Evolutionary conservation across 2,888 invertebrate genomes (phyloP), one percentile per base, ranked within the genome.

Genomic region (Drosophila villosipedis): DNA sequence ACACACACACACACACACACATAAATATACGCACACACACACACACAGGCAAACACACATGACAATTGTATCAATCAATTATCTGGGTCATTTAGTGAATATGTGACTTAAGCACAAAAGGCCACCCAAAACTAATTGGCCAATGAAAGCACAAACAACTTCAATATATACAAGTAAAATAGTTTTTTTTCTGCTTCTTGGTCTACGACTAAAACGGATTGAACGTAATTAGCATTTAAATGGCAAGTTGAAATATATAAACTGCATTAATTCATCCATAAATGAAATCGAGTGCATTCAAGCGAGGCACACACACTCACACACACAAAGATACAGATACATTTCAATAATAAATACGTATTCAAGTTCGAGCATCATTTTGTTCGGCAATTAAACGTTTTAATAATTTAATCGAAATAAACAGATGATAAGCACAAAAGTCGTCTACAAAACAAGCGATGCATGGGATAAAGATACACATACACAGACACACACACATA

Each of bases 61-160:
- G 52, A 28, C 47, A 16, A 47, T 47, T 47, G 47, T 7, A 53
- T 47, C 10, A 14, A 68, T 35, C 41, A 76, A 76, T 77, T 62
- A 81, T 59, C 62, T 76, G 41, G 63, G 43, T 30, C 37, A 59
- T 68, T 70, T 60, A 74, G 63, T 41, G 62, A 62, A 53, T 61
- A 49, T 65, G 62, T 59, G 59, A 60, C 37, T 58, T 52, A 52
- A 28, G 52, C 57, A 52, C 54, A 66, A 30, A 58, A 25, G 52
- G 49, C 52, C 28, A 16, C 2, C 35, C 59, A 52, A 69, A 65
- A 65, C 64, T 83, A 90, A 89, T 85, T 90, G 86, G 72, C 76
- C 41, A 49, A 33, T 49, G 57, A 43, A 52, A 70, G 70, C 63
- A 68, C 69, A 68, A 74, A 43, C 68, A 66, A 55, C 65, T 72